A percentile compares a stretch with the other conserved stretches of the same genome.
phyloP scores from a whole-genome alignment of 2,888 invertebrate genomes.

The Volucella inflata region DNA sequence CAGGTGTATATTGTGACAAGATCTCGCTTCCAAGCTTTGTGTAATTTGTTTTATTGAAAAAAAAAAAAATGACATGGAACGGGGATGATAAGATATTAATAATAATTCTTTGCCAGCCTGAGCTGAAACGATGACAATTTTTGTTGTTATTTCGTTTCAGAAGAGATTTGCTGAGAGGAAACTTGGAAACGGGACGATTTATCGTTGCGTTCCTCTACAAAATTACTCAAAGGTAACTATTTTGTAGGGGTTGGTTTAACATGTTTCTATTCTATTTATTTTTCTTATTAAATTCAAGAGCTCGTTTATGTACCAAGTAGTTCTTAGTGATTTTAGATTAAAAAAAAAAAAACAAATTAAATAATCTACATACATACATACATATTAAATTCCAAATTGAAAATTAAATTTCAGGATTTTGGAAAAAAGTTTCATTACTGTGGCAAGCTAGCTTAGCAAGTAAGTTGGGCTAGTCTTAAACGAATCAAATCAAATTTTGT shows the following conservation, averaged over 20 bases:
- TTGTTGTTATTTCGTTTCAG: constrained; percentile 75
- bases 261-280: not conserved
- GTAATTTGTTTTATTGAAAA: constrained; percentile 32
- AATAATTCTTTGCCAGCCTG: constrained; percentile 36
- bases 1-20: constrained; percentile 46
- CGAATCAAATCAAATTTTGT: constrained; percentile 9
- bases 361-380: not conserved
- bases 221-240: constrained; percentile 75
- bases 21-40: constrained; percentile 67
- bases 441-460: constrained; percentile 74
- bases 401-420: constrained; percentile 70
- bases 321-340: constrained; percentile 41
- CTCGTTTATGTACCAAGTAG: constrained; percentile 26
- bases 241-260: constrained; percentile 62
- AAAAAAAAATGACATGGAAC: constrained; percentile 32
- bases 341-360: not conserved
- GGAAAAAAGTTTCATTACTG: constrained; percentile 70
- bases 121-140: constrained; percentile 72
- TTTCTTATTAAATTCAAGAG: constrained; percentile 6
- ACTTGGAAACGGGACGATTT: constrained; percentile 74
- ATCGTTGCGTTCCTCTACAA: constrained; percentile 75
- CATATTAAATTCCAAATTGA: constrained; percentile 50
- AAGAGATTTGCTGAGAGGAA: constrained; percentile 76
- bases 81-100: constrained; percentile 37
- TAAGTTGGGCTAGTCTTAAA: constrained; percentile 68